phyloP scores from a whole-genome alignment of 2,113 vertebrate genomes.

The Cyanistes caeruleus region DNA sequence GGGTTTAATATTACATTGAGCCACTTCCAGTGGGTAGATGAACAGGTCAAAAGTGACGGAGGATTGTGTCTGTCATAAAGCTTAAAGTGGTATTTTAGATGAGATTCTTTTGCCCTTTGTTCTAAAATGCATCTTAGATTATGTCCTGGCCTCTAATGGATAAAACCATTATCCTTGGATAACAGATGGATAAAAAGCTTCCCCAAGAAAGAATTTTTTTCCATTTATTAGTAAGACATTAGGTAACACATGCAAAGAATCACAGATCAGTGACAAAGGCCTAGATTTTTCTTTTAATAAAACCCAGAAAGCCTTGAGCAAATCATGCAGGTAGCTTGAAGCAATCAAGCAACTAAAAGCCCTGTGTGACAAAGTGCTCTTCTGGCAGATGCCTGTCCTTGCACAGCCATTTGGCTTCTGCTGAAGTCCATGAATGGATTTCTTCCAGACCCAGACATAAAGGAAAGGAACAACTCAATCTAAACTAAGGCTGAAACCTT shows the following conservation, averaged over 20 bases:
- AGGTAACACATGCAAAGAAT: neutral
- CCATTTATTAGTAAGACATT: rapidly evolving
- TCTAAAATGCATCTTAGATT: neutral
- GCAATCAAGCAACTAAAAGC: neutral
- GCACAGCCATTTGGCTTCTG: neutral
- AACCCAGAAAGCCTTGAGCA: neutral
- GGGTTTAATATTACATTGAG: neutral
- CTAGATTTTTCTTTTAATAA: neutral
- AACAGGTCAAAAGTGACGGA: neutral
- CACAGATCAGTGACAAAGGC: neutral
- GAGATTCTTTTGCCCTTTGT: neutral
- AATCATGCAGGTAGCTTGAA: neutral
- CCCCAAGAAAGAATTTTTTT: neutral
- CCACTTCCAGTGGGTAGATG: neutral
- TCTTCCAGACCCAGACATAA: neutral
- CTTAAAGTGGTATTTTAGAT: neutral
- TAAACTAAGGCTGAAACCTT: neutral
- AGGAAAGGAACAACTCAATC: neutral
- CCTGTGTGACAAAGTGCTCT: neutral
- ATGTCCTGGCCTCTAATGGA: neutral
- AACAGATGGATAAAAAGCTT: neutral
- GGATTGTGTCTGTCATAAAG: neutral
- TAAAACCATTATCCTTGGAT: neutral
- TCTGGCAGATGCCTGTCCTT: neutral
- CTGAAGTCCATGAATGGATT: neutral